phyloP scores from a whole-genome alignment of 2,113 vertebrate species.

The Cyprinodon variegatus region DNA sequence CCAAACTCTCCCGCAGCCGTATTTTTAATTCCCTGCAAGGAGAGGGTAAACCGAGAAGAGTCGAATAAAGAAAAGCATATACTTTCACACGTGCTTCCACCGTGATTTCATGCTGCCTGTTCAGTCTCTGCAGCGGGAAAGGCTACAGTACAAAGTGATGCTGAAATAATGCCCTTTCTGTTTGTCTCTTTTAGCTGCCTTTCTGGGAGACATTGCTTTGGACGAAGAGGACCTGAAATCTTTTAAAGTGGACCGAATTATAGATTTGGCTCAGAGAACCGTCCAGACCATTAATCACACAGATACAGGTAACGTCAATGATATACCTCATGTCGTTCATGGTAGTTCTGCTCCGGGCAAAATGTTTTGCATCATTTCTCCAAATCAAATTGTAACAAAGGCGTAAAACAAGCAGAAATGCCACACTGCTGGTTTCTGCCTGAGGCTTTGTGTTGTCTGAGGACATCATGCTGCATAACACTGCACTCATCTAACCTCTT shows the following conservation, averaged over 20 bases:
- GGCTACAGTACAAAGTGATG: slow-evolving; percentile 23
- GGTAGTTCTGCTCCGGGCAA: background rate
- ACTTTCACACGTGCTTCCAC: slow-evolving; percentile 18
- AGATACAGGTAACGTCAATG: slow-evolving; percentile 66
- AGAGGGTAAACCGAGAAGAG: slow-evolving; percentile 27
- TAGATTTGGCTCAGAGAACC: slow-evolving; percentile 79
- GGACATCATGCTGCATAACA: background rate
- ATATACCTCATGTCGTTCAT: background rate
- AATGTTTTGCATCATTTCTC: background rate
- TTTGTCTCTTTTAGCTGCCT: slow-evolving; percentile 84
- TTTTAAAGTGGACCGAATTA: slow-evolving; percentile 88
- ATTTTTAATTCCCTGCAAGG: slow-evolving; percentile 24
- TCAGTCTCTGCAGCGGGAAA: slow-evolving; percentile 56
- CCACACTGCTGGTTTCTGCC: background rate
- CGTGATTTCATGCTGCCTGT: slow-evolving; percentile 1
- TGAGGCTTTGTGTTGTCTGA: slow-evolving; percentile 1
- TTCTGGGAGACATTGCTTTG: slow-evolving; percentile 94
- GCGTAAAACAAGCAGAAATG: background rate
- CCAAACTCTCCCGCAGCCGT: slow-evolving; percentile 35
- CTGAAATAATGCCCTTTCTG: slow-evolving; percentile 22
- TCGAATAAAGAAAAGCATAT: slow-evolving; percentile 12
- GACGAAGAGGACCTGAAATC: slow-evolving; percentile 90
- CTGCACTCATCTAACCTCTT: slow-evolving; percentile 14
- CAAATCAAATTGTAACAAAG: slow-evolving; percentile 7
- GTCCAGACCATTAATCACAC: slow-evolving; percentile 73